These are phyloP conservation scores for Pogonognathellus flavescens DNA, from an alignment of 1,140 invertebrate genomes.

Conservation along the genomic window DNA sequence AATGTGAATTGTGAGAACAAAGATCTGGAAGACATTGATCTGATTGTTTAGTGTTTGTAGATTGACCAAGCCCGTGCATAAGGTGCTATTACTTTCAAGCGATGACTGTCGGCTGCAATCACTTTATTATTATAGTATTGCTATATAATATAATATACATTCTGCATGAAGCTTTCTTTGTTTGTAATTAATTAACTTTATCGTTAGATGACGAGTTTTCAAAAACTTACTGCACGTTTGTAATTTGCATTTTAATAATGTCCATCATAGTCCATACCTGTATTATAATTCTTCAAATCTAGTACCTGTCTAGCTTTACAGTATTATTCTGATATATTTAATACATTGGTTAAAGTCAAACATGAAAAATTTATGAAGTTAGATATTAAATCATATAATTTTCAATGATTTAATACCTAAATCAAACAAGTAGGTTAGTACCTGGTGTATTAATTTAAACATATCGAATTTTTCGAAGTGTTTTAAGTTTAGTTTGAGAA, in stretches of 20 bases:
- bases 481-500: no score
- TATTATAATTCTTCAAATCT: no score
- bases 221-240: neutral
- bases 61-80: conserved; percentile 25
- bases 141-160: no score
- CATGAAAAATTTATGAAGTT: neutral
- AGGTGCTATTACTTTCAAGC: neutral
- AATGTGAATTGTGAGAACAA: neutral
- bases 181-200: neutral
- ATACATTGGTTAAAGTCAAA: neutral
- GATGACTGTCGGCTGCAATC: conserved; percentile 36
- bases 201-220: neutral
- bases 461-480: no score
- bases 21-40: conserved; percentile 22
- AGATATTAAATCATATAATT: no score
- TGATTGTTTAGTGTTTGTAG: neutral
- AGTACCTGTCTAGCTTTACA: no score
- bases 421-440: no score
- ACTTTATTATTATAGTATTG: neutral
- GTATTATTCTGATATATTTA: neutral
- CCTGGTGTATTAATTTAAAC: no score
- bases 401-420: no score
- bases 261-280: neutral
- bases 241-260: neutral
- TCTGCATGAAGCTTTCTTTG: conserved; percentile 5